These are phyloP conservation scores for Ardeotis arabs DNA, from an alignment of 2,113 vertebrate genomes.

Conservation along the genomic window DNA sequence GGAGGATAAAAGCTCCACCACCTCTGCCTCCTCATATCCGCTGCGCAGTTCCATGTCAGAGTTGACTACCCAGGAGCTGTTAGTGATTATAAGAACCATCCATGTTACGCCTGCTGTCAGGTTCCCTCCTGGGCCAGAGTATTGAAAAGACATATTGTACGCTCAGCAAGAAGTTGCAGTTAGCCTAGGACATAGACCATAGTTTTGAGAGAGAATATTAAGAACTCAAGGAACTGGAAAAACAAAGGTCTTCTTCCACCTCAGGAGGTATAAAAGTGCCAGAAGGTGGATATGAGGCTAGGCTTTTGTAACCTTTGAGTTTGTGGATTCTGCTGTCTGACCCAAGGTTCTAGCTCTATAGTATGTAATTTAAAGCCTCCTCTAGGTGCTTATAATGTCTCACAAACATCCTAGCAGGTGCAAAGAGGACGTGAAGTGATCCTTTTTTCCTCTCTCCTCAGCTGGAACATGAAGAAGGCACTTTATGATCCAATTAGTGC, in stretches of 20 bases:
- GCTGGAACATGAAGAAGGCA: conserved; percentile 63
- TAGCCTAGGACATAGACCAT: background rate
- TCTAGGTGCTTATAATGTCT: conserved; percentile 60
- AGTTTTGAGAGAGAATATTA: background rate
- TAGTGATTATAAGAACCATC: background rate
- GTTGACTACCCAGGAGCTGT: conserved; percentile 1
- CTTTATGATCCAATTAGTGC: conserved; percentile 72
- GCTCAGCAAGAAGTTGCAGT: conserved; percentile 25
- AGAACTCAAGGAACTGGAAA: background rate
- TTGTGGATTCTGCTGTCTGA: background rate
- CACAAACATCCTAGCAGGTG: conserved; percentile 62
- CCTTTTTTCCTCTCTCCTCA: conserved; percentile 51
- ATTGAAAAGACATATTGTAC: conserved; percentile 8
- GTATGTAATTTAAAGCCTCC: conserved; percentile 43
- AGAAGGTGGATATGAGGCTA: background rate
- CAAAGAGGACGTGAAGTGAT: conserved; percentile 43
- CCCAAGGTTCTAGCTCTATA: conserved; percentile 33
- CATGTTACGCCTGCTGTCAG: background rate
- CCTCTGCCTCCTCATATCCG: background rate
- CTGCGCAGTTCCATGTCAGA: conserved; percentile 8
- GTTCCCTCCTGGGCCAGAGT: background rate
- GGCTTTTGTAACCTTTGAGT: background rate
- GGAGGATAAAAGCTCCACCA: background rate
- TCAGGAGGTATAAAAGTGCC: background rate
- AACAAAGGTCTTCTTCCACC: background rate